Percentiles rank a stretch among this genome's conserved stretches.
Conservation (phyloP, 1,140 invertebrate species). For the Cyclina sinensis region DNA sequence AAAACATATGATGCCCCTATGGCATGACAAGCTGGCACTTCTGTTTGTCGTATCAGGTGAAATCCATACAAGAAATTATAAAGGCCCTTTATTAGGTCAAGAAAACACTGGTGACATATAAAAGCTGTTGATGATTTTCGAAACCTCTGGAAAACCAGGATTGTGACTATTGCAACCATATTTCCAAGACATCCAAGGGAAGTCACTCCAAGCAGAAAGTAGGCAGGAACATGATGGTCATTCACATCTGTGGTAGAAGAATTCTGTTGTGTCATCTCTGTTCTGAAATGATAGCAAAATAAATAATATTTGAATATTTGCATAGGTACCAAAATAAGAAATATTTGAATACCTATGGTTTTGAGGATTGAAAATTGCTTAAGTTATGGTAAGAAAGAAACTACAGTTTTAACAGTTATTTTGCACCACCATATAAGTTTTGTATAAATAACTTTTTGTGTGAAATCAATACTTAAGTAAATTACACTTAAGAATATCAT, state of each 20-base stretch:
- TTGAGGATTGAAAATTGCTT: too few relatives aligned
- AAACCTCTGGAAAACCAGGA: constrained; percentile 79
- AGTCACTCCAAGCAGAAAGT: constrained; percentile 92
- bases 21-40: constrained; percentile 95
- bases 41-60: constrained; percentile 93
- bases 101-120: constrained; percentile 82
- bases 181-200: constrained; percentile 94
- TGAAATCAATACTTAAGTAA: too few relatives aligned
- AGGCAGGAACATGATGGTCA: constrained; percentile 86
- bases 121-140: constrained; percentile 81
- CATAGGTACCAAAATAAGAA: too few relatives aligned
- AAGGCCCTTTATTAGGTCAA: constrained; percentile 80
- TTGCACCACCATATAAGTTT: too few relatives aligned
- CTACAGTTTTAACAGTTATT: too few relatives aligned
- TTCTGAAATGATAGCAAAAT: background rate
- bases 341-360: too few relatives aligned
- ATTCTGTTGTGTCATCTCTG: background rate
- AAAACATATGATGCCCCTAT: constrained; percentile 96
- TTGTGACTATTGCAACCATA: constrained; percentile 93
- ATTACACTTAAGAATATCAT: too few relatives aligned
- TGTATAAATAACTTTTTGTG: too few relatives aligned
- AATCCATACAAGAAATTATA: constrained; percentile 87
- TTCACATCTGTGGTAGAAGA: background rate
- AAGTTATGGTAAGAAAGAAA: too few relatives aligned
- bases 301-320: background rate